Conservation (phyloP, 2,888 invertebrate species). For the Lysandra coridon region DNA sequence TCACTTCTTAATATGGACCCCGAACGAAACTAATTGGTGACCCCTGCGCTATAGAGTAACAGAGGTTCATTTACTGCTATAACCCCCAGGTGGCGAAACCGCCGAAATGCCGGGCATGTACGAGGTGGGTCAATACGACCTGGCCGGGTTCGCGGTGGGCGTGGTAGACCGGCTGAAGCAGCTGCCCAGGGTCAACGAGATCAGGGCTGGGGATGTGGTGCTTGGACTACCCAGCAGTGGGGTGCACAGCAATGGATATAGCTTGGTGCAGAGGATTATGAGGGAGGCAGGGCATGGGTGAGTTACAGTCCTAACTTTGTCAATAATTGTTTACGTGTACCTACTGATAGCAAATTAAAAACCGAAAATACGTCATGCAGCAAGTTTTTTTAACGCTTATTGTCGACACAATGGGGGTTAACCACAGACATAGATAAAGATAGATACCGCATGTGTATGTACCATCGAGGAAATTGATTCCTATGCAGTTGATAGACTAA, state of each 20-base stretch:
- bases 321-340: too few species aligned
- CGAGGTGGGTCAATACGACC: conserved; percentile 91
- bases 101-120: conserved; percentile 99
- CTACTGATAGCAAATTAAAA: too few species aligned
- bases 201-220: conserved; percentile 88
- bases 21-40: too few species aligned
- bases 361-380: too few species aligned
- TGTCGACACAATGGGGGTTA: too few species aligned
- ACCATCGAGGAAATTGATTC: too few species aligned
- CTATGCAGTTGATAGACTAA: too few species aligned
- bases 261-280: conserved; percentile 90
- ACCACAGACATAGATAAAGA: too few species aligned
- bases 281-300: conserved; percentile 82
- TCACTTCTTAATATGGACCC: too few species aligned
- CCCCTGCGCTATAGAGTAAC: too few species aligned
- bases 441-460: too few species aligned
- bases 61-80: background rate
- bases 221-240: conserved; percentile 94
- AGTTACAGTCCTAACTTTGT: conserved; percentile 29
- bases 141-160: conserved; percentile 98
- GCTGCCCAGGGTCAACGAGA: conserved; percentile 84
- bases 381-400: too few species aligned
- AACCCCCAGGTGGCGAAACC: conserved; percentile 90
- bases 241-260: conserved; percentile 97
- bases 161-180: conserved; percentile 88